Percentiles rank a stretch among this genome's conserved stretches.
Evolutionary conservation across 1,140 invertebrate genomes (phyloP).

Genomic region (Lucilia cuprina): DNA sequence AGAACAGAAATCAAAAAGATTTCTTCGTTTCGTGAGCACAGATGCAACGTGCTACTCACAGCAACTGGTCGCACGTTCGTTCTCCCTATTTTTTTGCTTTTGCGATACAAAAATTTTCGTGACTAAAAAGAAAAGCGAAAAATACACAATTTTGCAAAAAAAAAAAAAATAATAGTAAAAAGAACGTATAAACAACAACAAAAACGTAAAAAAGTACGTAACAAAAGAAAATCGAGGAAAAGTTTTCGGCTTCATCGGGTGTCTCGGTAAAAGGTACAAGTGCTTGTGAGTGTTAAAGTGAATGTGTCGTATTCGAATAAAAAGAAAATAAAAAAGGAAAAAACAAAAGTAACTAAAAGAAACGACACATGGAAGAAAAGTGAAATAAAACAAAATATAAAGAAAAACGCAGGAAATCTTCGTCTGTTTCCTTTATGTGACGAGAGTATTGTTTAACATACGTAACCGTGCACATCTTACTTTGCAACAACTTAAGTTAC

Average conservation of each 20-base stretch:
- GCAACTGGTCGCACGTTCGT: conserved; percentile 40
- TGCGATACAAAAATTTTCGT: not conserved
- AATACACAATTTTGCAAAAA: not conserved
- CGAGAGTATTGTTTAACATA: conserved; percentile 15
- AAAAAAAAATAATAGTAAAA: not conserved
- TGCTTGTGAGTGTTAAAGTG: not conserved
- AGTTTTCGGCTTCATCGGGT: not conserved
- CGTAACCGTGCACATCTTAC: not conserved
- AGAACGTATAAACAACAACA: not conserved
- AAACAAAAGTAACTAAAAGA: not conserved
- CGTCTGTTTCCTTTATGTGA: not conserved
- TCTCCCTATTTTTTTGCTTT: conserved; percentile 13
- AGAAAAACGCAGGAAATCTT: conserved; percentile 5
- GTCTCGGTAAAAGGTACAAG: not conserved
- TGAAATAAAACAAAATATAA: not conserved
- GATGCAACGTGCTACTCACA: conserved; percentile 42
- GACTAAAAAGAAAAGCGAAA: not conserved
- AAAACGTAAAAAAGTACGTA: not conserved
- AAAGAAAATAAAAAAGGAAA: not conserved
- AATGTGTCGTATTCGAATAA: not conserved
- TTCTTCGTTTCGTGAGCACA: conserved; percentile 39
- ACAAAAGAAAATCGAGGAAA: not conserved
- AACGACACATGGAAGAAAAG: not conserved
- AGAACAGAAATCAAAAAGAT: conserved; percentile 45
- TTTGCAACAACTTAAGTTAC: not conserved